A percentile compares a stretch with the other conserved stretches of the same genome.
These are phyloP conservation scores for Metridium senile DNA, from an alignment of 92 coral and sea anemone genomes.

Conservation along the genomic window DNA sequence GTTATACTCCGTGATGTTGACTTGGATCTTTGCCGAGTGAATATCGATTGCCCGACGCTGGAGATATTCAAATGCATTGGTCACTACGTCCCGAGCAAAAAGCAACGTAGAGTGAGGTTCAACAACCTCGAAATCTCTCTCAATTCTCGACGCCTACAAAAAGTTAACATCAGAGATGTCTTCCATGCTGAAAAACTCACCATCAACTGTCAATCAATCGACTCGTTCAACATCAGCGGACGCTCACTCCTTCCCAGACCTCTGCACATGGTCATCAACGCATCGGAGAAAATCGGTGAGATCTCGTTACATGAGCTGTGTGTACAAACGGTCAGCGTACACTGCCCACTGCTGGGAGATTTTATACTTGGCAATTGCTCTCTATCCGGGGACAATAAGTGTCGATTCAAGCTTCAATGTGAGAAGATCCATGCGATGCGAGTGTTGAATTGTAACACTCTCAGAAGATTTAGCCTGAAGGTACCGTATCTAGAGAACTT, in stretches of 20 bases:
- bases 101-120: slow-evolving; percentile 2
- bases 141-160: slow-evolving; percentile 43
- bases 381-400: slow-evolving; percentile 41
- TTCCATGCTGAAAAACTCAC: slow-evolving; percentile 37
- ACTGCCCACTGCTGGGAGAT: slow-evolving; percentile 40
- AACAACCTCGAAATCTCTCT: slow-evolving; percentile 52
- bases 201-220: slow-evolving; percentile 46
- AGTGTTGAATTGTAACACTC: slow-evolving; percentile 54
- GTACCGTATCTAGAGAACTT: slow-evolving; percentile 58
- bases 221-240: slow-evolving; percentile 56
- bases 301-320: slow-evolving; percentile 42
- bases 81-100: slow-evolving; percentile 52
- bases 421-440: slow-evolving; percentile 55
- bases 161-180: slow-evolving; percentile 63
- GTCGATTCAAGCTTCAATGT: slow-evolving; percentile 72
- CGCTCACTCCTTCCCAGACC: slow-evolving; percentile 44
- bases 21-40: slow-evolving; percentile 41
- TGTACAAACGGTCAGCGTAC: slow-evolving; percentile 37
- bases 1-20: slow-evolving; percentile 60
- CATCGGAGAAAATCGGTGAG: slow-evolving; percentile 43
- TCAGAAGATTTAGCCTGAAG: slow-evolving; percentile 59
- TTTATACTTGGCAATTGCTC: slow-evolving; percentile 60
- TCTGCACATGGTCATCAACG: slow-evolving; percentile 42
- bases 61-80: slow-evolving; percentile 70
- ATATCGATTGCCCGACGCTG: slow-evolving; percentile 67